Base-by-base conservation (phyloP, 2,888 invertebrate species). In the Osmoderma eremita region DNA sequence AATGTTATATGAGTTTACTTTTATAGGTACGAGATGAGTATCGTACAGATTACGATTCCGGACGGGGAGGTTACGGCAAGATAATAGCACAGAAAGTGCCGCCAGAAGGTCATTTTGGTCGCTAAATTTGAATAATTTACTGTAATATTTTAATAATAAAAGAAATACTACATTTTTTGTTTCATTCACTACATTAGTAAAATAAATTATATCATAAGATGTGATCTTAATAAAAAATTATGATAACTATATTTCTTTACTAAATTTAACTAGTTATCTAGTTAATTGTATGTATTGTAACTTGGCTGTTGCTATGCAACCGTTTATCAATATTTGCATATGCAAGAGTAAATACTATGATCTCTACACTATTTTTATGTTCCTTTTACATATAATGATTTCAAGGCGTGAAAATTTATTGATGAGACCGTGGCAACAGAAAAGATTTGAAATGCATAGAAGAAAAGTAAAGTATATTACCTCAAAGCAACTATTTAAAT, bases 21-120 rank as follows among this genome's bases (percentile, higher is more conserved):
- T 22, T 48, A 17, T 50, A 94, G 93, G 95, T 98, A 2, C 88
- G 98, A 76, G 99, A 99, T 80, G 99, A 99, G 84, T 99, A 98
- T 80, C 87, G 98, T 79, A 96, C 95, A 71, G 98, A 99, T 80
- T 99, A 91, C 83, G 99, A 99, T 81, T 90, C 93, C 38, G 98
- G 98, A 0, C 86, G 99, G 81, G 98, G 98, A 56, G 98, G 99
- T 15, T 99, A 97, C 83, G 98, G 98, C 30, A 97, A 97, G 84
- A 90, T 97, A 69, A 89, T 96, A 72, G 92, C 93, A 70, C 94
- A 93, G 79, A 94, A 94, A 84, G 87, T 92, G 63, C 87, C 82
- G n/a, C 76, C 82, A 3, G 83, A 84, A 15, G 79, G 79, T 24
- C 77, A 73, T 38, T 83, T 82, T 71, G 79, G 80, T 48, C 78